Evolutionary conservation across 2,797 vertebrate species (phyloP), one percentile per base, ranked within the genome.

Genomic region (Channa striata): DNA sequence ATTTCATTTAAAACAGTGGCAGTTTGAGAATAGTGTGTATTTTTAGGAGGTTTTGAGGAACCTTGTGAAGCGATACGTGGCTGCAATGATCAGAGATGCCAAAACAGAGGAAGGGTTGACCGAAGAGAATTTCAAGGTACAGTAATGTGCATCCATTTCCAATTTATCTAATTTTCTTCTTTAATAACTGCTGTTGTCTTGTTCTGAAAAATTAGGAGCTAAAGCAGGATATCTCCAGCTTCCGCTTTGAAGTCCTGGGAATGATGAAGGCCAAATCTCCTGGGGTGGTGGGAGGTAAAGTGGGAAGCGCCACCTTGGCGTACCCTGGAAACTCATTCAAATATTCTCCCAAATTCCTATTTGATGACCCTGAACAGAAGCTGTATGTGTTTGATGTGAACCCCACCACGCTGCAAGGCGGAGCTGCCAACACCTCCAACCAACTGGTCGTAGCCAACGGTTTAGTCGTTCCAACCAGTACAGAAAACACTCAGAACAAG

Each of bases 201-300:
- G 8, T 72, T 70, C 46, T 77, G 33, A 43, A 51, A 52, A 74
- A 39, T 66, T 54, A 99, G 98, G 98, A 99, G 82, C 93, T 99
- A 50, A 99, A 99, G 81, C 98, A 99, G 87, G 97, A 99, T 85
- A 99, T 99, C 88, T 99, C 97, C 67, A 99, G 98, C 73, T 99
- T 99, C 88, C 97, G 98, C 71, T 99, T 96, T 85, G 97, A 99
- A 90, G 96, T 99, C 19, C 85, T 99, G 74, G 97, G 97, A 62
- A 93, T 99, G 88, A 93, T 99, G 81, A 96, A 94, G 89, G 93
- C 94, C 80, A 96, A 93, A 84, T 68, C 64, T 67, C 72, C 63
- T 0, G 84, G 93, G 20, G 89, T 91, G 8, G 91, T 78, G 13
- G 46, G 84, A 2, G 71, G 91, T 13, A 94, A 86, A 46, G 62